phyloP scores from a whole-genome alignment of 2,113 vertebrate species.

The Clupea harengus region DNA sequence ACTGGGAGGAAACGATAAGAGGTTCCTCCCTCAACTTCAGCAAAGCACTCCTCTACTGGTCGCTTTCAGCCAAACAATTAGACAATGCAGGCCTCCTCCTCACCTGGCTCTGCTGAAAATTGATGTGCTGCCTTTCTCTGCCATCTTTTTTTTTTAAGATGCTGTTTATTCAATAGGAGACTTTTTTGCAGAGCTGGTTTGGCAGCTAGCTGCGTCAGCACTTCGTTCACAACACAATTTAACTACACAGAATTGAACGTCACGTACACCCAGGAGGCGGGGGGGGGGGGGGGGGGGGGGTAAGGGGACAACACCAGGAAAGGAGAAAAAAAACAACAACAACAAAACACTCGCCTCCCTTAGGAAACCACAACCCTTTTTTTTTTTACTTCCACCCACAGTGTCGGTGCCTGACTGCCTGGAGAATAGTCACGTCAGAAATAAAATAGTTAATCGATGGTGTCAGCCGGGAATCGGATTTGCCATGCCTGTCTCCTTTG shows the following conservation, averaged over 20 bases:
- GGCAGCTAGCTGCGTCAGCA: slow-evolving; percentile 19
- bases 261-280: background rate
- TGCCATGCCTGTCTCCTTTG: slow-evolving; percentile 35
- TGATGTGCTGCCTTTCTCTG: slow-evolving; percentile 31
- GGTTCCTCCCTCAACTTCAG: slow-evolving; percentile 9
- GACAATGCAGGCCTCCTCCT: slow-evolving; percentile 1
- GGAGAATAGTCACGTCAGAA: slow-evolving; percentile 22
- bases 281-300: background rate
- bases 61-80: slow-evolving; percentile 2
- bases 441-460: slow-evolving; percentile 43
- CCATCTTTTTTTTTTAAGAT: background rate
- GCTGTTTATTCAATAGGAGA: slow-evolving; percentile 11
- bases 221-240: background rate
- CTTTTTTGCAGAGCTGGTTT: slow-evolving; percentile 16
- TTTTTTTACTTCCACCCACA: background rate
- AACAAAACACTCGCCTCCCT: background rate
- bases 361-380: background rate
- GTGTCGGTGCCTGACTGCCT: slow-evolving; percentile 3
- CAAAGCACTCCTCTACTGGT: background rate
- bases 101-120: slow-evolving; percentile 12
- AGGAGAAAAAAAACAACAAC: background rate
- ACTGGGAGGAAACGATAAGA: slow-evolving; percentile 17
- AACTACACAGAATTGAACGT: slow-evolving; percentile 12
- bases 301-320: background rate
- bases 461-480: slow-evolving; percentile 44